A percentile compares a stretch with the other conserved stretches of the same genome.
phyloP scores from a whole-genome alignment of 2,797 vertebrate genomes.

The Sylvilagus floridanus region DNA sequence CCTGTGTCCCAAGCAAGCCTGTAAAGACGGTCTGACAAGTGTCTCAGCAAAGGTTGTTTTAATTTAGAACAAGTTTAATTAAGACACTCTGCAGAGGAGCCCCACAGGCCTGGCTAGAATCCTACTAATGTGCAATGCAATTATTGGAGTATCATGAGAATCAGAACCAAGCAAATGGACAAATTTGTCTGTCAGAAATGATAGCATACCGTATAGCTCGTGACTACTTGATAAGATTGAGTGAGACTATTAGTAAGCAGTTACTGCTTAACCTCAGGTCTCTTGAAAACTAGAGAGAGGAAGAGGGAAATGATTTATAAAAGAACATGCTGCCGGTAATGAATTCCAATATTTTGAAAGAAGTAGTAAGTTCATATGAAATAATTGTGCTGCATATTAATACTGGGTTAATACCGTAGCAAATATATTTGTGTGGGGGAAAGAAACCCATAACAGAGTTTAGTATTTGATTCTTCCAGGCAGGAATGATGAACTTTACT shows the following conservation, averaged over 20 bases:
- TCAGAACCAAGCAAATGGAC: constrained; percentile 66
- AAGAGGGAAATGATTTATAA: constrained; percentile 12
- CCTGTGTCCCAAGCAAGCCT: constrained; percentile 55
- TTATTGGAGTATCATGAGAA: constrained; percentile 77
- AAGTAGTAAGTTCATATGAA: constrained; percentile 33
- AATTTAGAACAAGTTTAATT: constrained; percentile 81
- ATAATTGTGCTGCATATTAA: constrained; percentile 15
- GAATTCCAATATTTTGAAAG: background rate
- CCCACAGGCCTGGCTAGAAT: constrained; percentile 58
- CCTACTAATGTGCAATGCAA: constrained; percentile 72
- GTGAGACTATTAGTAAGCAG: constrained; percentile 34
- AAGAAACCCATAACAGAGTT: constrained; percentile 1
- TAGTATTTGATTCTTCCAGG: constrained; percentile 16
- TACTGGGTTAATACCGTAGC: background rate
- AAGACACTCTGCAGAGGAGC: constrained; percentile 74
- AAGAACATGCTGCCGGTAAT: background rate
- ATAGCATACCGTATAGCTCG: constrained; percentile 13
- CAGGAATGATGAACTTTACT: background rate
- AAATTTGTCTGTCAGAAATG: constrained; percentile 66
- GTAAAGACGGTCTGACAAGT: constrained; percentile 71
- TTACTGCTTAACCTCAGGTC: constrained; percentile 52
- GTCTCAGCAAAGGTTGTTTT: constrained; percentile 74
- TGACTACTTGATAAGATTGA: constrained; percentile 25
- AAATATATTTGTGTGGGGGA: background rate
- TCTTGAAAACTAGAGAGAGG: constrained; percentile 25